Evolutionary conservation across 2,888 invertebrate genomes (phyloP).

Genomic region (Synergus gifuensis): DNA sequence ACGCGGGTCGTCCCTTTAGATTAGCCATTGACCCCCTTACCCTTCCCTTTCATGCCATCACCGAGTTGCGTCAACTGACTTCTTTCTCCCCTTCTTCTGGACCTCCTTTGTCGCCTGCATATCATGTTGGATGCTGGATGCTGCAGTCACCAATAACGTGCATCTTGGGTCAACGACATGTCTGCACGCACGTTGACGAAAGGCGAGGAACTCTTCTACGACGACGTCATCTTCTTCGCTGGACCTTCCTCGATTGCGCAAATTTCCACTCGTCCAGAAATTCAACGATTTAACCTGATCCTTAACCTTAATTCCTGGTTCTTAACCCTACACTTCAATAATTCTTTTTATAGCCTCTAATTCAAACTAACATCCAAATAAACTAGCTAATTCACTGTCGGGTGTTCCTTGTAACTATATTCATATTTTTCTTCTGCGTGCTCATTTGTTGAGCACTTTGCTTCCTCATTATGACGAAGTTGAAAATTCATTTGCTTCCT

Average conservation of each 20-base stretch:
- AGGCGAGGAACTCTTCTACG: slow-evolving; percentile 7
- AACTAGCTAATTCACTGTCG: too few species aligned
- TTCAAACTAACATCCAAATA: not conserved
- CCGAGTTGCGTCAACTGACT: slow-evolving; percentile 19
- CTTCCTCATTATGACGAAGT: too few species aligned
- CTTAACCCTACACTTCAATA: slow-evolving; percentile 23
- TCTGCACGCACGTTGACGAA: slow-evolving; percentile 10
- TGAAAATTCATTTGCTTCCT: too few species aligned
- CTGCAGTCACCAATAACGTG: slow-evolving; percentile 36
- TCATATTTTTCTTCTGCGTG: too few species aligned
- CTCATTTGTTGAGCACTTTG: too few species aligned
- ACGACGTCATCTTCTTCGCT: not conserved
- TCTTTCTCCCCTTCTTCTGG: slow-evolving; percentile 26
- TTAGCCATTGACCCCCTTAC: slow-evolving; percentile 64
- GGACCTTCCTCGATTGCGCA: slow-evolving; percentile 1
- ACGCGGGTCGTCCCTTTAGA: slow-evolving; percentile 62
- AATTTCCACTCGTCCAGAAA: slow-evolving; percentile 17
- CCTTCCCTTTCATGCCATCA: slow-evolving; percentile 47
- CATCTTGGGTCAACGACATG: slow-evolving; percentile 36
- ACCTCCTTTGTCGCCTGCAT: slow-evolving; percentile 30
- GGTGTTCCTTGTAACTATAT: too few species aligned
- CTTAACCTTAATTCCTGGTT: slow-evolving; percentile 34
- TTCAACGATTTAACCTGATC: not conserved
- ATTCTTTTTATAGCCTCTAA: not conserved
- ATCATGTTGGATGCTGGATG: slow-evolving; percentile 11